A percentile compares a stretch with the other conserved stretches of the same genome.
These are phyloP conservation scores for Cacatua alba DNA, from an alignment of 2,113 vertebrate species.

Conservation along the genomic window DNA sequence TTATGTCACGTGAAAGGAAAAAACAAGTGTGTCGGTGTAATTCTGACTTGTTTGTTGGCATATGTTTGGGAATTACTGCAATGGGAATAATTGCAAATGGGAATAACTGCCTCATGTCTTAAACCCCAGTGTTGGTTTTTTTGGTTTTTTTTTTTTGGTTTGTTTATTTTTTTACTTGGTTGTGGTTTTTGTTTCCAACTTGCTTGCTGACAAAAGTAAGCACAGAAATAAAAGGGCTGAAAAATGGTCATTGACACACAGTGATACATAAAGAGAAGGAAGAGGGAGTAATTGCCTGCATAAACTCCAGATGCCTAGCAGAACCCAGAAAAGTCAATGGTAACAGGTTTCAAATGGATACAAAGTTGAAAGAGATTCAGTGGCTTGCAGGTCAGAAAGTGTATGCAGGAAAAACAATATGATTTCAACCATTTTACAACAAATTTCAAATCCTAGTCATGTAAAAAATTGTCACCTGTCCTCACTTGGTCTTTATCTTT, in stretches of 20 bases:
- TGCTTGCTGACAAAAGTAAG: background rate
- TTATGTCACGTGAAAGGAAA: fast-evolving
- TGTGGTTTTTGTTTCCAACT: fast-evolving
- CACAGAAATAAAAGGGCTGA: background rate
- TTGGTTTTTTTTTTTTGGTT: background rate
- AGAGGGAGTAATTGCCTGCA: background rate
- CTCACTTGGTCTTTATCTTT: background rate
- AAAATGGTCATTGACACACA: background rate
- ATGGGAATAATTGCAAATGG: background rate
- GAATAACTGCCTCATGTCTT: background rate
- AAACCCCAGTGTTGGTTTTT: background rate
- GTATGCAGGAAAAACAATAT: background rate
- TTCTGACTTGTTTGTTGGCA: background rate
- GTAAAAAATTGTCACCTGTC: fast-evolving
- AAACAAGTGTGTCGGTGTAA: background rate
- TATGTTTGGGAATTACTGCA: background rate
- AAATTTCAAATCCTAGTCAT: background rate
- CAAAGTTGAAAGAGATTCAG: background rate
- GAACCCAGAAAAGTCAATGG: background rate
- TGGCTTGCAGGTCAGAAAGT: background rate
- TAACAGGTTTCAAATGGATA: background rate
- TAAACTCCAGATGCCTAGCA: background rate
- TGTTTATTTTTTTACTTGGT: background rate
- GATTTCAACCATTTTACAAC: background rate
- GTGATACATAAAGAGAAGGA: background rate